A percentile compares a stretch with the other conserved stretches of the same genome.
Evolutionary conservation across 2,797 vertebrate genomes (phyloP).

Genomic region (Mastacembelus armatus): DNA sequence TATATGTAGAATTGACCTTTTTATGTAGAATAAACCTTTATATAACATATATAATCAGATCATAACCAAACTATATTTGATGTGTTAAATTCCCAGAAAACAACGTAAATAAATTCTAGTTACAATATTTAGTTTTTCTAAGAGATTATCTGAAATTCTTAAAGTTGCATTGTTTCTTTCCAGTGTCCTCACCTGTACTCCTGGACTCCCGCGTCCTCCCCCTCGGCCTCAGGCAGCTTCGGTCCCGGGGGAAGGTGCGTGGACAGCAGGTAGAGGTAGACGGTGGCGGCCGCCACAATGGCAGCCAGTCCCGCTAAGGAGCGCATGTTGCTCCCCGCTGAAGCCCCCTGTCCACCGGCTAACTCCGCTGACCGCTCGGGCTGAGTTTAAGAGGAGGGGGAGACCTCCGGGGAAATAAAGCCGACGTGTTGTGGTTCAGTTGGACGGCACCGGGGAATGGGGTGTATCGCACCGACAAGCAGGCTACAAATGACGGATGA

Average conservation of each 20-base stretch:
- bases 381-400: slow-evolving; percentile 12
- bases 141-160: no score
- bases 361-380: not conserved
- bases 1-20: no score
- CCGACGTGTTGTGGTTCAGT: slow-evolving; percentile 52
- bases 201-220: slow-evolving; percentile 1
- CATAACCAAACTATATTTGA: no score
- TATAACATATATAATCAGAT: no score
- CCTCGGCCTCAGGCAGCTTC: slow-evolving; percentile 28
- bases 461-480: slow-evolving; percentile 40
- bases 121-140: no score
- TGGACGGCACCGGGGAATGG: slow-evolving; percentile 31
- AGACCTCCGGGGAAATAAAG: not conserved
- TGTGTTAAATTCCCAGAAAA: no score
- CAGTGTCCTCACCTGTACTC: slow-evolving; percentile 43
- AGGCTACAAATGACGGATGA: slow-evolving; percentile 43
- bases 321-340: slow-evolving; percentile 76
- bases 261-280: slow-evolving; percentile 90
- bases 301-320: slow-evolving; percentile 81
- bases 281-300: slow-evolving; percentile 83
- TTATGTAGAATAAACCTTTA: no score
- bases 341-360: not conserved
- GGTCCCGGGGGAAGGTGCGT: slow-evolving; percentile 81
- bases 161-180: not conserved
- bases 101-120: no score